Base-by-base conservation (phyloP, 2,888 invertebrate genomes). In the Phasia obesa region DNA sequence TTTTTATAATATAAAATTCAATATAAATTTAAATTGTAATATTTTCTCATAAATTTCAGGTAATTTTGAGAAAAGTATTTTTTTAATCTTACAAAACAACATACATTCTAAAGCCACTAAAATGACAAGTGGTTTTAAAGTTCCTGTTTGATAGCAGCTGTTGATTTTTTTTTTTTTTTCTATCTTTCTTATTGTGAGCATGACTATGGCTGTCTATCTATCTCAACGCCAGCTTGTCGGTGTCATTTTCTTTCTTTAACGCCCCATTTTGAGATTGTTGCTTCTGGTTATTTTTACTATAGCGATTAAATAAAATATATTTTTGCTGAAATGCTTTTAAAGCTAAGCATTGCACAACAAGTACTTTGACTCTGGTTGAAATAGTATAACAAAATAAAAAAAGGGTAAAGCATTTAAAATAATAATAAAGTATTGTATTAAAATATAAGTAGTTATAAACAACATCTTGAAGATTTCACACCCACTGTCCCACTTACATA, bases 211-310 rank as follows among this genome's bases (percentile, higher is more conserved):
- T 59, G 21, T 21, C 19, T 49, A 62, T 21, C 19, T 49, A 62
- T 57, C 69, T 38, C 53, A 59, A 17, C 19, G 59, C 25, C 76
- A 60, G 59, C 57, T 51, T 71, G 71, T 57, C 49, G 65, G n/a
- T 64, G 57, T 55, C 23, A 13, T 71, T 60, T 44, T 51, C 13
- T 62, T 60, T 60, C 59, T 47, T 49, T 51, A 67, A 57, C 70
- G 78, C 78, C 64, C 70, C 57, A 38, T 65, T 71, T 64, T 49
- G 35, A 65, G 27, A 71, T 64, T 78, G 78, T 78, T 78, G 78
- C 64, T 71, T 64, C 78, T 60, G 55, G 38, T 57, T 57, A 49
- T 42, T 44, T 55, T 38, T n/a, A n/a, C 27, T 65, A 49, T 13
- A 47, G 35, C 49, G 9, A 21, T 19, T 27, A 70, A 49, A 27